These are phyloP conservation scores for Hylyphantes graminicola DNA, from an alignment of 1,140 invertebrate genomes.

Conservation along the genomic window DNA sequence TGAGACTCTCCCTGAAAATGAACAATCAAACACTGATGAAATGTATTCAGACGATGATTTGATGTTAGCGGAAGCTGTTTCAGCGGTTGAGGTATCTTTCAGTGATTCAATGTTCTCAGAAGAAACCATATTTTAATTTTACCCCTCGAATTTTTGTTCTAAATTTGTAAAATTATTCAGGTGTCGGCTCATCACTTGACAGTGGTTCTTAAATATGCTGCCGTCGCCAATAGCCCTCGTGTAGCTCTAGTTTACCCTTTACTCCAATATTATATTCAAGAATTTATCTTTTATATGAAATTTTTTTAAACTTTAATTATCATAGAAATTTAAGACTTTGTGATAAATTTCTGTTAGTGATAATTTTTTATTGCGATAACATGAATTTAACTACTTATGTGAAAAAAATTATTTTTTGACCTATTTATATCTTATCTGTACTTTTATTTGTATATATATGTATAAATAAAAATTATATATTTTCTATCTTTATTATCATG, in stretches of 20 bases:
- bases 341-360: neutral
- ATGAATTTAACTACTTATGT: neutral
- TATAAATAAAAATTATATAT: too few species aligned
- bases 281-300: neutral
- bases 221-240: too few species aligned
- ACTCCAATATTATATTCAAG: neutral
- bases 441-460: too few species aligned
- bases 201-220: too few species aligned
- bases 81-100: constrained; percentile 6
- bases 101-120: constrained; percentile 1
- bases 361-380: neutral
- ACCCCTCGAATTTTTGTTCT: neutral
- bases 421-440: too few species aligned
- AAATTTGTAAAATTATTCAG: neutral
- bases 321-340: neutral
- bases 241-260: too few species aligned
- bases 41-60: constrained; percentile 29
- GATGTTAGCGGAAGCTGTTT: constrained; percentile 24
- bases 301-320: neutral
- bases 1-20: neutral
- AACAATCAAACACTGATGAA: neutral
- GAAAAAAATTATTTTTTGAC: too few species aligned
- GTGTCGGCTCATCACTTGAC: too few species aligned
- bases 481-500: too few species aligned
- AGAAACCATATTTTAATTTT: constrained; percentile 41